Evolutionary conservation across 2,113 vertebrate genomes (phyloP).

Genomic region (Thomomys bottae): DNA sequence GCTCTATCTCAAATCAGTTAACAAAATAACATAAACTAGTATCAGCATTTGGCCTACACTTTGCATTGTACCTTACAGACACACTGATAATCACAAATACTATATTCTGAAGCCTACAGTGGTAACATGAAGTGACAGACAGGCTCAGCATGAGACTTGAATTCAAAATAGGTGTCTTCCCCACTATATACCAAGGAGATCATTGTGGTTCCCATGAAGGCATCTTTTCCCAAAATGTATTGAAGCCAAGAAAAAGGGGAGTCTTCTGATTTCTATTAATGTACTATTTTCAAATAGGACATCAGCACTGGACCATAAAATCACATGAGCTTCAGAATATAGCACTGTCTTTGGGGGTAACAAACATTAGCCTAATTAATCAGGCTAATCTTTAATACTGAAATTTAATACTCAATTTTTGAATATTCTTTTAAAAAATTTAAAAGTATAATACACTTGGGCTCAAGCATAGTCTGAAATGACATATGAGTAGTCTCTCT

Average conservation of each 20-base stretch:
- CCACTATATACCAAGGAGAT: neutral
- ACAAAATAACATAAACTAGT: neutral
- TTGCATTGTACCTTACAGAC: neutral
- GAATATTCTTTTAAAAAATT: no score
- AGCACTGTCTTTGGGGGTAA: neutral
- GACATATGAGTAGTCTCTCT: neutral
- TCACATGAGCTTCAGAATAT: neutral
- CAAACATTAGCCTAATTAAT: neutral
- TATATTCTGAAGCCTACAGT: neutral
- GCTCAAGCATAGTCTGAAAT: conserved; percentile 21
- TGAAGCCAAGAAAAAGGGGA: neutral
- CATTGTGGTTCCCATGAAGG: neutral
- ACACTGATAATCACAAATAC: neutral
- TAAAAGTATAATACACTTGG: neutral
- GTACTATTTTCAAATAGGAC: neutral
- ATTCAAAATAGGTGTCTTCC: neutral
- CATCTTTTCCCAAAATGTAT: neutral
- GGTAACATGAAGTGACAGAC: neutral
- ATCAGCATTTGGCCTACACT: neutral
- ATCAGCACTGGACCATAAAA: neutral
- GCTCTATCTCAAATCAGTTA: neutral
- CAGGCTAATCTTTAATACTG: no score
- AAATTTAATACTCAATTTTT: no score
- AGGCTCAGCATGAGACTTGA: neutral
- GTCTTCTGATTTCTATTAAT: neutral